Percentiles rank a stretch among this genome's conserved stretches.
These are phyloP conservation scores for Dicrurus megarhynchus DNA, from an alignment of 2,113 vertebrate species.

Conservation along the genomic window DNA sequence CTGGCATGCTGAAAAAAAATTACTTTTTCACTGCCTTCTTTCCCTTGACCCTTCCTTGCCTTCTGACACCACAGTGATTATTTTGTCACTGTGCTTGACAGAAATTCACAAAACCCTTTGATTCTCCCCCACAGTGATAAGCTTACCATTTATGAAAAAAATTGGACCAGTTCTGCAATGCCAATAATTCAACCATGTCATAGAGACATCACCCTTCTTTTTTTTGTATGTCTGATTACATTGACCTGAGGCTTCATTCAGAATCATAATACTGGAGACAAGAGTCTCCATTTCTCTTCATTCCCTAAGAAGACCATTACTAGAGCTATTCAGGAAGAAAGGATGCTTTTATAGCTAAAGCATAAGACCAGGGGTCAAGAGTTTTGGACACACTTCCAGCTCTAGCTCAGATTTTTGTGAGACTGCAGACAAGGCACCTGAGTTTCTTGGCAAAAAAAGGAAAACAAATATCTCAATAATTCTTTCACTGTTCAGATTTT, in stretches of 20 bases:
- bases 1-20: not conserved
- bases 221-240: not conserved
- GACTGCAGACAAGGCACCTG: not conserved
- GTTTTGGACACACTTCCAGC: not conserved
- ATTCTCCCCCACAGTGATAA: not conserved
- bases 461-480: not conserved
- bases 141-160: not conserved
- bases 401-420: not conserved
- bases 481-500: not conserved
- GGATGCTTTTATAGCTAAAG: not conserved
- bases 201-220: not conserved
- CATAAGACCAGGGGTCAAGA: not conserved
- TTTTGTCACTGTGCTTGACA: not conserved
- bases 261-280: not conserved
- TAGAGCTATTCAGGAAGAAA: not conserved
- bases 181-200: not conserved
- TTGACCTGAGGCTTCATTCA: constrained; percentile 10
- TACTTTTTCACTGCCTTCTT: not conserved
- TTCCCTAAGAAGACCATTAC: not conserved
- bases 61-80: not conserved
- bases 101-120: not conserved
- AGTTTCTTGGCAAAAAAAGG: not conserved
- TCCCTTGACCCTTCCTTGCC: not conserved
- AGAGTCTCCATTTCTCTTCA: not conserved
- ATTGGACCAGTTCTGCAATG: not conserved